Conservation (phyloP, 1,140 invertebrate species). For the Euschistus heros region DNA sequence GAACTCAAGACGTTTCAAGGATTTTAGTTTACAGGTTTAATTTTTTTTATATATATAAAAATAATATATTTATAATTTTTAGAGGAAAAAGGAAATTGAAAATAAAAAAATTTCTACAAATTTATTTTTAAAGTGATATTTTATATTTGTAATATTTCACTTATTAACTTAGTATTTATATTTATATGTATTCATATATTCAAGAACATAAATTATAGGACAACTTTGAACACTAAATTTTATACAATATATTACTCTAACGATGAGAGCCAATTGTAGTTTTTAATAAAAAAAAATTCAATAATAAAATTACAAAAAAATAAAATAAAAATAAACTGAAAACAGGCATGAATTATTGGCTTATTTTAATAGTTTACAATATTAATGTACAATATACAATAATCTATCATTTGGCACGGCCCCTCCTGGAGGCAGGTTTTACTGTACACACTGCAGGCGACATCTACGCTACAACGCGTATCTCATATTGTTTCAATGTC, state of each 20-base stretch:
- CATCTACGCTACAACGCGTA: constrained; percentile 7
- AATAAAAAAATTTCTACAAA: no score
- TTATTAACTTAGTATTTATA: background rate
- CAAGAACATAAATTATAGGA: constrained; percentile 5
- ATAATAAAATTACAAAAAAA: background rate
- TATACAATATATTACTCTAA: background rate
- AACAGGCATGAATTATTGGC: background rate
- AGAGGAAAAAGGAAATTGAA: no score
- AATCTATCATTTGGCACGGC: background rate
- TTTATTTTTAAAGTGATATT: background rate
- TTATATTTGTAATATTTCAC: constrained; percentile 1
- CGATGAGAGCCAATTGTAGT: background rate
- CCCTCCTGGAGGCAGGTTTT: background rate
- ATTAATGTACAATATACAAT: background rate
- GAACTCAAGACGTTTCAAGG: no score
- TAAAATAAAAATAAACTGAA: background rate
- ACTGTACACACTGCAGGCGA: background rate
- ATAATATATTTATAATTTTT: no score
- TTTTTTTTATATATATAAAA: no score
- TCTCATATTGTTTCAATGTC: background rate
- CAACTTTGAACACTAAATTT: constrained; percentile 1
- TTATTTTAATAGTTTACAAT: background rate
- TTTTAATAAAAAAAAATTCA: background rate
- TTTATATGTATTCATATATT: background rate
- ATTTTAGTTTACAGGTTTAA: no score